A percentile compares a stretch with the other conserved stretches of the same genome.
phyloP scores from a whole-genome alignment of 1,140 invertebrate species.

The Psix sp. region DNA sequence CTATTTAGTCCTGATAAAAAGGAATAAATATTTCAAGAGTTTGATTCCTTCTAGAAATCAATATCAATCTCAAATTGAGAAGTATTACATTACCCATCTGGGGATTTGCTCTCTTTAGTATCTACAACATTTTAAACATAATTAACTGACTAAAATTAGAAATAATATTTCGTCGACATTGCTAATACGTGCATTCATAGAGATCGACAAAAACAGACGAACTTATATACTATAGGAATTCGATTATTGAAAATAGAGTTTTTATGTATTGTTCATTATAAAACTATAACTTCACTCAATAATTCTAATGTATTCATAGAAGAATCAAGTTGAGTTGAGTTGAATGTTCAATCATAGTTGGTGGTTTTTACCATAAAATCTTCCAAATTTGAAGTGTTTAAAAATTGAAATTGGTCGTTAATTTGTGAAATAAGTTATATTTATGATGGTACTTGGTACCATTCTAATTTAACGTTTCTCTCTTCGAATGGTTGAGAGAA shows the following conservation, averaged over 20 bases:
- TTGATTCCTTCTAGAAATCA: constrained; percentile 20
- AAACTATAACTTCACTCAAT: constrained; percentile 4
- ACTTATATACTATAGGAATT: neutral
- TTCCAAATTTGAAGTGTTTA: constrained; percentile 30
- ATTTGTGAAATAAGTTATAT: constrained; percentile 21
- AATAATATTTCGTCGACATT: constrained; percentile 18
- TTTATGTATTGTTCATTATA: neutral
- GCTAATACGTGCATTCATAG: too few relatives aligned
- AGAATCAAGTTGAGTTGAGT: neutral
- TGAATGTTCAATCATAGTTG: constrained; percentile 6
- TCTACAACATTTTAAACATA: too few relatives aligned
- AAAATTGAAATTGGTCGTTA: constrained; percentile 16
- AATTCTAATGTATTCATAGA: neutral
- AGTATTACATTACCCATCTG: too few relatives aligned
- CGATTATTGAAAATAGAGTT: neutral
- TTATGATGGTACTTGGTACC: constrained; percentile 6
- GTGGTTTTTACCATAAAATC: constrained; percentile 17
- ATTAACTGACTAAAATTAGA: too few relatives aligned
- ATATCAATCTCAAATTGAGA: neutral
- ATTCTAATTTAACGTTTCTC: constrained; percentile 3
- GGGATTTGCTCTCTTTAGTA: too few relatives aligned
- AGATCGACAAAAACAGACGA: constrained; percentile 10
- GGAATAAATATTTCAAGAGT: constrained; percentile 10
- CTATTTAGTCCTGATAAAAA: constrained; percentile 23
- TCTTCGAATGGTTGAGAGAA: neutral